These are phyloP conservation scores for Synodontis membranacea DNA, from an alignment of 2,113 vertebrate genomes.

Conservation along the genomic window DNA sequence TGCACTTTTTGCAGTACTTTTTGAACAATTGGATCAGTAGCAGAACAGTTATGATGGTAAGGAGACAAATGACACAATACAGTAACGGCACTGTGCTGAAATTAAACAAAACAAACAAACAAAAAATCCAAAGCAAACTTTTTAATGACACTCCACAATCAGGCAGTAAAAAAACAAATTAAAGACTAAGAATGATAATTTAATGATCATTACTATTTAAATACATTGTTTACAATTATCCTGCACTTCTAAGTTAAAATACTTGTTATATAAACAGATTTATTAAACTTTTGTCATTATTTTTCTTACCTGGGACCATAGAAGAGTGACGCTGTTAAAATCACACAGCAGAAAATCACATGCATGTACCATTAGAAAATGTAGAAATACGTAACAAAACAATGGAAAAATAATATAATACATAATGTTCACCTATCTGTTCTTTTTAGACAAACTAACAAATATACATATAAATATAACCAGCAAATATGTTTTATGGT, in stretches of 20 bases:
- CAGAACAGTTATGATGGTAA: background rate
- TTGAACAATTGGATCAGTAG: slow-evolving; percentile 31
- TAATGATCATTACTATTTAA: background rate
- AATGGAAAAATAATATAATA: background rate
- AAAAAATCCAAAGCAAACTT: background rate
- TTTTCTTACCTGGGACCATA: background rate
- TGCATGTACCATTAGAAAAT: background rate
- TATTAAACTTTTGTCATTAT: background rate
- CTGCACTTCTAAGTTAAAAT: background rate
- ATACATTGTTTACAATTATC: background rate
- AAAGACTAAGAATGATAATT: background rate
- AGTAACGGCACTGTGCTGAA: background rate
- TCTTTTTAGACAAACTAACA: background rate
- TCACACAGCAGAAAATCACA: background rate
- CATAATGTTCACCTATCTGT: background rate
- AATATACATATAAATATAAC: background rate
- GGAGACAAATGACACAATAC: slow-evolving; percentile 30
- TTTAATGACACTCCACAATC: background rate
- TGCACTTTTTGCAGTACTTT: background rate
- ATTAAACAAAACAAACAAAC: slow-evolving; percentile 13
- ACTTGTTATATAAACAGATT: background rate
- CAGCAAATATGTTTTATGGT: background rate
- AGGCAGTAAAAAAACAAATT: background rate
- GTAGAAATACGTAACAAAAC: background rate
- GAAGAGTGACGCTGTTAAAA: background rate